Conservation (phyloP, 2,113 vertebrate genomes). For the Riparia riparia region DNA sequence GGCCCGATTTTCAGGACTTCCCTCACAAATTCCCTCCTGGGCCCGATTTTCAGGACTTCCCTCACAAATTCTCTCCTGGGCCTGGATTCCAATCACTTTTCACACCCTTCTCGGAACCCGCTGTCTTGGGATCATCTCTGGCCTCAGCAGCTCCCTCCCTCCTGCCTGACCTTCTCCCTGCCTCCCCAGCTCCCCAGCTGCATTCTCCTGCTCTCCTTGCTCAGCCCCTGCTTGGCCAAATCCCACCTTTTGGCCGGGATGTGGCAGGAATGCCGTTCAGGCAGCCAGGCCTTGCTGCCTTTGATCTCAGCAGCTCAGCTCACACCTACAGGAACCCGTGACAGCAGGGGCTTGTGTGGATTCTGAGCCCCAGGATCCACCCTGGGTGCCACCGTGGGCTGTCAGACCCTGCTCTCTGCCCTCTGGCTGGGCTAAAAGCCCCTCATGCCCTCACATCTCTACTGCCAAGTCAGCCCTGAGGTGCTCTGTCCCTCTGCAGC, state of each 20-base stretch:
- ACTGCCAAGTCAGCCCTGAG: background rate
- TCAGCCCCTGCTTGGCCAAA: background rate
- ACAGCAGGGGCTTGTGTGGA: background rate
- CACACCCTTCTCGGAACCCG: background rate
- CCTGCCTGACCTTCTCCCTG: background rate
- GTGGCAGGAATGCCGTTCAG: background rate
- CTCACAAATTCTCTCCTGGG: background rate
- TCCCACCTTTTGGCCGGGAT: background rate
- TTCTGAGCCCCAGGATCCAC: background rate
- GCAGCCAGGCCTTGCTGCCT: background rate
- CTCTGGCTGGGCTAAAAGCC: background rate
- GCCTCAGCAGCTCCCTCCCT: accelerated
- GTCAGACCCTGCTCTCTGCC: background rate
- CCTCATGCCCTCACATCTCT: background rate
- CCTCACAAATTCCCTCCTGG: background rate
- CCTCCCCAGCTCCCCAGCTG: background rate
- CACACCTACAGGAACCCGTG: background rate
- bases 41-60: background rate
- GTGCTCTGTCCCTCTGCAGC: background rate
- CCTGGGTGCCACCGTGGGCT: background rate
- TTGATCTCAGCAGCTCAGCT: background rate
- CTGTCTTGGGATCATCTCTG: background rate
- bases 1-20: background rate
- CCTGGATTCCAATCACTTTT: background rate
- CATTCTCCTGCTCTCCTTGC: background rate